Conservation (phyloP, 2,113 vertebrate genomes). For the Laticauda colubrina region DNA sequence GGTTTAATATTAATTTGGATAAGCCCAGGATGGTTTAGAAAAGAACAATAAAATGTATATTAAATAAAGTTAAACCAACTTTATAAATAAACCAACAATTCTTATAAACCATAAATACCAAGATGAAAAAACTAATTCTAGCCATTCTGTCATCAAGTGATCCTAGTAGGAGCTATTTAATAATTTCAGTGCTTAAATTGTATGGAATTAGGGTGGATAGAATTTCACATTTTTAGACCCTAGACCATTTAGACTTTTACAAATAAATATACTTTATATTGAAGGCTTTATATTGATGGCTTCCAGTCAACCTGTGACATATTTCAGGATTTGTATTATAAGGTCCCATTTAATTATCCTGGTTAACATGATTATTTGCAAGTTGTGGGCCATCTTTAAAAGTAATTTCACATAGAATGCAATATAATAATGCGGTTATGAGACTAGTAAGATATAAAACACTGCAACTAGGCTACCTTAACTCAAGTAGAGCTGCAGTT, state of each 20-base stretch:
- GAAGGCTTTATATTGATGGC: not conserved
- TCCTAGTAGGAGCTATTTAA: not conserved
- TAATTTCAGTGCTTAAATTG: not conserved
- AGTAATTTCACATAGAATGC: not conserved
- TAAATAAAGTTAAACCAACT: not conserved
- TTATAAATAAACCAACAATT: not conserved
- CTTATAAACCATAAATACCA: not conserved
- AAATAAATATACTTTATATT: not conserved
- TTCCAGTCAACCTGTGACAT: not conserved
- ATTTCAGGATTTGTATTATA: not conserved
- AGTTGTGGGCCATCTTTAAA: not conserved
- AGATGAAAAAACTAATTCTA: not conserved
- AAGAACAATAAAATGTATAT: not conserved
- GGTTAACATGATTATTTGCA: not conserved
- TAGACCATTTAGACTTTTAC: not conserved
- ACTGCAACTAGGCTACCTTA: not conserved
- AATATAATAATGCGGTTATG: not conserved
- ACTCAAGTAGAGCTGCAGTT: not conserved
- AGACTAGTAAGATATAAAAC: not conserved
- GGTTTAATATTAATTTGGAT: not conserved
- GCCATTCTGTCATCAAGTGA: too few species aligned
- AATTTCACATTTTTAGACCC: not conserved
- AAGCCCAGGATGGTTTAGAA: not conserved
- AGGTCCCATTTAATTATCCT: not conserved
- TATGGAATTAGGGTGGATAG: not conserved